Evolutionary conservation across 2,888 invertebrate species (phyloP).

Genomic region (Crocallis elinguaria): DNA sequence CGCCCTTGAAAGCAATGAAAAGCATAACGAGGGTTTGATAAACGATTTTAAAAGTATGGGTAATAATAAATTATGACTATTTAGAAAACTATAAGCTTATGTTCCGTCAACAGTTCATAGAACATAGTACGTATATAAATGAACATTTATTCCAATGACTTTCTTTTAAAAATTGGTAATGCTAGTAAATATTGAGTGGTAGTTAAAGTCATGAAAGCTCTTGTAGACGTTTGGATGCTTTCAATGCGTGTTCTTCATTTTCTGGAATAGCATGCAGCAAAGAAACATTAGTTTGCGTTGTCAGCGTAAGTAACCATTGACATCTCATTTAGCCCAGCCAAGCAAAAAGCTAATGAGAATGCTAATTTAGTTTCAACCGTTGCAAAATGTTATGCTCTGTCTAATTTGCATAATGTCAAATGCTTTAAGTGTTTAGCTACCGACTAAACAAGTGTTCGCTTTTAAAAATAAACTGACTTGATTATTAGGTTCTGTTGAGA

Average conservation of each 20-base stretch:
- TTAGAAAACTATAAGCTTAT: too few species aligned
- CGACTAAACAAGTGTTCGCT: conserved; percentile 48
- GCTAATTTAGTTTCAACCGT: conserved; percentile 66
- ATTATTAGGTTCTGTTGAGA: conserved; percentile 28
- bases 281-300: conserved; percentile 21
- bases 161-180: neutral
- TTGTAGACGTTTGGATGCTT: too few species aligned
- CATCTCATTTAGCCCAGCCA: conserved; percentile 59
- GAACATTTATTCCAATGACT: too few species aligned
- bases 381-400: conserved; percentile 62
- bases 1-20: conserved; percentile 10
- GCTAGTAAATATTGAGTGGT: too few species aligned
- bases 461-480: conserved; percentile 26
- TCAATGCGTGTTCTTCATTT: too few species aligned
- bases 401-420: conserved; percentile 79
- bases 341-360: conserved; percentile 73
- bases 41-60: conserved; percentile 1
- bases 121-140: too few species aligned
- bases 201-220: too few species aligned
- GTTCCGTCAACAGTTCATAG: too few species aligned
- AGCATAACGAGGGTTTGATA: conserved; percentile 11
- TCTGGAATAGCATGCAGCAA: neutral
- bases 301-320: conserved; percentile 50
- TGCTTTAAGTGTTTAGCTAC: conserved; percentile 74
- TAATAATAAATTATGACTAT: neutral